Percentiles rank a stretch among this genome's conserved stretches.
Evolutionary conservation across 1,140 invertebrate species (phyloP).

Genomic region (Bombus waltoni): DNA sequence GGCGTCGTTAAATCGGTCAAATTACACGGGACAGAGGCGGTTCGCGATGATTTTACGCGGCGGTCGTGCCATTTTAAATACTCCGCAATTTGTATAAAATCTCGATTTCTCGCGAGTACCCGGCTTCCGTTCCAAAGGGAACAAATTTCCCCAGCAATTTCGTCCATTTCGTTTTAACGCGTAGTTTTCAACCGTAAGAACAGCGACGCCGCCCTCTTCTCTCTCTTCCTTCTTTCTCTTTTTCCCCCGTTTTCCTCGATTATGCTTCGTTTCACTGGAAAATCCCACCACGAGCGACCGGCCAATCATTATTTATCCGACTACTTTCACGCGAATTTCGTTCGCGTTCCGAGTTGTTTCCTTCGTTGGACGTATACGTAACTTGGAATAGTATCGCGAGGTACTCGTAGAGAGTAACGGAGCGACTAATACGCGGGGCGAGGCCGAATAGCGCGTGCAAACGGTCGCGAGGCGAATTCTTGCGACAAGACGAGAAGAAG

Average conservation of each 20-base stretch:
- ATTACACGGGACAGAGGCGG: constrained; percentile 19
- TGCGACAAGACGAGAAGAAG: no score
- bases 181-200: not conserved
- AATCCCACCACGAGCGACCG: not conserved
- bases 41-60: constrained; percentile 11
- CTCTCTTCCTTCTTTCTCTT: no score
- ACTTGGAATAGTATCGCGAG: no score
- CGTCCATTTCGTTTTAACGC: not conserved
- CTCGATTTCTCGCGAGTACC: not conserved
- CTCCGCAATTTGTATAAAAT: constrained; percentile 17
- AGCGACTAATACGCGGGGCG: no score
- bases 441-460: no score
- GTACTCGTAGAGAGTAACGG: no score
- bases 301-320: not conserved
- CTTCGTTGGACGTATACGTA: no score
- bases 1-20: constrained; percentile 32
- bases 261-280: not conserved
- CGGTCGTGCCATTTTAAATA: constrained; percentile 15
- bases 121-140: not conserved
- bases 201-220: no score
- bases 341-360: not conserved
- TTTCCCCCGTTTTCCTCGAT: not conserved
- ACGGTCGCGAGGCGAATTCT: no score
- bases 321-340: not conserved
- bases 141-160: not conserved